Base-by-base conservation (phyloP, 1,140 invertebrate genomes). In the Heterodera carotae region DNA sequence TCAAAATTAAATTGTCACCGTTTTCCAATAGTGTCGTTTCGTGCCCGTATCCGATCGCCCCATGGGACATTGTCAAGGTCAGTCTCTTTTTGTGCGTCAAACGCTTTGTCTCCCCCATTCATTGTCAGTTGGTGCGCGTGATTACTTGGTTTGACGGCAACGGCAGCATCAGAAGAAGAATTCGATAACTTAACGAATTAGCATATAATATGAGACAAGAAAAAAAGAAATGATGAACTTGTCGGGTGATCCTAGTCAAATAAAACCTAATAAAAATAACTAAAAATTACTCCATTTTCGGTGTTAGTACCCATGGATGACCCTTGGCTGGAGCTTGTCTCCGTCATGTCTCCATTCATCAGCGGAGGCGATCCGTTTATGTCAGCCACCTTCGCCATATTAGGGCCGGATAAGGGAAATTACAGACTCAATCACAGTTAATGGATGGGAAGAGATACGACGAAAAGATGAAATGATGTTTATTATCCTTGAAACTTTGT, bases 311-410 rank as follows among this genome's bases (percentile, higher is more conserved):
- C 33, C 15, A 66, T 66, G 8, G 33, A 31, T 6, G 62, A 66
- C 15, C 33, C 62, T 66, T 66, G 62, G 33, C 62, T 66, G 8
- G 62, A 66, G 22, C 29, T 66, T 22, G n/a, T 29, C 27, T 66
- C 62, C 62, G 22, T 66, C 12, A 31, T 4, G 62, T 34, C 33
- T 29, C 62, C 62, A 66, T 66, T 66, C 25, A 66, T 12, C 22
- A 66, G 62, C 12, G 62, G 62, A 12, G 62, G 3, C 29, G 15
- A 25, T 29, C 62, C 62, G 22, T 66, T 66, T 31, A 27, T 22
- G 6, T 66, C 62, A 66, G 62, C 62, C 62, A 66, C 29, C 27
- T 2, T 66, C 29, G 62, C 62, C 62, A 66, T 66, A 66, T 34
- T 66, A 66, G n/a, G 29, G 12, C 62, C 4, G 25, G 22, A 12